Percentiles rank a stretch among this genome's conserved stretches.
Conservation (phyloP, 1,140 invertebrate genomes). For the Coptotermes formosanus region DNA sequence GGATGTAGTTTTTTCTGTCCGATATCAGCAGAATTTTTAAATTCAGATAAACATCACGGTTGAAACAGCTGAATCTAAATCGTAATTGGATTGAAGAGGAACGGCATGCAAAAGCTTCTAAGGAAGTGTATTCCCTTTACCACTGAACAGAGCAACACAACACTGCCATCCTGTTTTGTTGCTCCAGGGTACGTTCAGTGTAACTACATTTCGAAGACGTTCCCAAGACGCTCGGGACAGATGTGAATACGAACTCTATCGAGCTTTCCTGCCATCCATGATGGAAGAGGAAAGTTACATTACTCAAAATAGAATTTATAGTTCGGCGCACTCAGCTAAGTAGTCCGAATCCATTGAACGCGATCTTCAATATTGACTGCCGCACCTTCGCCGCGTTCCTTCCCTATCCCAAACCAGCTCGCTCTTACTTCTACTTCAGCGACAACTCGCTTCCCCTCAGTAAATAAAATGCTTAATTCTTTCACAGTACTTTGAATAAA, state of each 20-base stretch:
- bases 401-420: background rate
- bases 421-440: too few relatives aligned
- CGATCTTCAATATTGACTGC: background rate
- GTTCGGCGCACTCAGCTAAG: conserved; percentile 2
- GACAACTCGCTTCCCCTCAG: too few relatives aligned
- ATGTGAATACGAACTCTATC: background rate
- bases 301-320: background rate
- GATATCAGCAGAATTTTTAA: too few relatives aligned
- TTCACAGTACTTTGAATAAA: too few relatives aligned
- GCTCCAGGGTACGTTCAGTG: background rate
- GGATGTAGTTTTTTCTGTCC: too few relatives aligned
- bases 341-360: background rate
- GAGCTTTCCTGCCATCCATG: background rate
- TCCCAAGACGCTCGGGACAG: background rate
- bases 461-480: too few relatives aligned
- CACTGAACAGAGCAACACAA: background rate
- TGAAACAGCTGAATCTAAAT: too few relatives aligned
- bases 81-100: too few relatives aligned
- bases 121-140: background rate
- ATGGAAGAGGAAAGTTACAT: background rate
- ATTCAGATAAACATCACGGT: too few relatives aligned
- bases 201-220: conserved; percentile 1
- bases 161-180: background rate
- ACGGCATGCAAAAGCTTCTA: too few relatives aligned
- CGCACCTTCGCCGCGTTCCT: background rate